phyloP scores from a whole-genome alignment of 2,888 invertebrate genomes.

The Leptopilina myrica region DNA sequence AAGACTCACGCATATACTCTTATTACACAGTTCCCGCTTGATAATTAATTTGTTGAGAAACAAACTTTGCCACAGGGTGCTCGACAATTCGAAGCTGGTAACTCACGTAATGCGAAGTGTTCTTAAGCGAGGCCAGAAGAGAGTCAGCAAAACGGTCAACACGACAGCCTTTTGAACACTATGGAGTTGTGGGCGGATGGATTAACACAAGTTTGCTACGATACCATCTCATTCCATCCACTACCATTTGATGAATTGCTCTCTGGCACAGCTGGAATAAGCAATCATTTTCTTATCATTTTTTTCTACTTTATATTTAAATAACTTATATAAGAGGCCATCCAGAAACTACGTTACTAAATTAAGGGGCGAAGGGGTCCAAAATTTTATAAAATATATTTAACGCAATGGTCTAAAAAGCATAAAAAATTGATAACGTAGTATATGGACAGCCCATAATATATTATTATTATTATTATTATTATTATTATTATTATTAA shows the following conservation, averaged over 20 bases:
- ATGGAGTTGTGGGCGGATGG: conserved; percentile 74
- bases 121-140: conserved; percentile 61
- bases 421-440: too few species aligned
- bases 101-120: conserved; percentile 24
- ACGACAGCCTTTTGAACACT: conserved; percentile 77
- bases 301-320: too few species aligned
- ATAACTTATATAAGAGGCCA: too few species aligned
- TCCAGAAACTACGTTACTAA: too few species aligned
- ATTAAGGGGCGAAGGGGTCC: too few species aligned
- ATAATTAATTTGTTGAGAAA: conserved; percentile 5
- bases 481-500: too few species aligned
- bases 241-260: conserved; percentile 78
- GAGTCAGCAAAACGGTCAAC: conserved; percentile 73
- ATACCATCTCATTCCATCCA: conserved; percentile 80
- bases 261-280: conserved; percentile 67
- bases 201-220: conserved; percentile 78
- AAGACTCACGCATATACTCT: conserved; percentile 28
- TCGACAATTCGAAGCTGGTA: conserved; percentile 30
- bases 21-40: conserved; percentile 40
- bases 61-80: conserved; percentile 28
- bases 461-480: too few species aligned
- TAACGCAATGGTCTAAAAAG: too few species aligned
- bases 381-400: too few species aligned
- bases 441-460: too few species aligned
- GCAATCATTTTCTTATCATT: too few species aligned